Base-by-base conservation (phyloP, 2,888 invertebrate species). In the Bombyx huttoni region DNA sequence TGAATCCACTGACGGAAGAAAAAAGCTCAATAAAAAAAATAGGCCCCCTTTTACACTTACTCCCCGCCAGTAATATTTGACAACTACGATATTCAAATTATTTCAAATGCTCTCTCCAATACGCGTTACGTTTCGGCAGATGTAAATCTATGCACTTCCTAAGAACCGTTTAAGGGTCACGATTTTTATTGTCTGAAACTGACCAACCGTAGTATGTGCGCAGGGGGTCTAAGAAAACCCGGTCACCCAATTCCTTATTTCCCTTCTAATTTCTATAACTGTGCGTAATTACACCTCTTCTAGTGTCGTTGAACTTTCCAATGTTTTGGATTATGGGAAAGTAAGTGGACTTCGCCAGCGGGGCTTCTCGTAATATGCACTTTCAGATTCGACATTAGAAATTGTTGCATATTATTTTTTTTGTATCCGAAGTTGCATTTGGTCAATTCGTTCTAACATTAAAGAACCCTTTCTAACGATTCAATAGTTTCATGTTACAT, bases 161-260 rank as follows among this genome's bases (percentile, higher is more conserved):
- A 71, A 73, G 75, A 70, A 65, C 63, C 64, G 65, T 70, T 70
- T 61, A 68, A 73, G 79, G 78, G 76, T 77, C 76, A 73, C 65
- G 67, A 68, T 58, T 68, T 69, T 57, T 63, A 74, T 88, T 87
- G 86, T 88, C 77, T 84, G 70, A 63, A 79, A 85, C 85, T 88
- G 88, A 88, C 88, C 88, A 82, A 80, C 76, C 83, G 81, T 82
- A 72, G 59, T 58, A 65, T 65, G 74, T 53, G 64, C 60, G 70
- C 68, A 75, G 81, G 87, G 88, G 81, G 76, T 73, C 75, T 65
- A 65, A 67, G 70, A 70, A 73, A 78, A 78, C 72, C 65, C 75
- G 83, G 85, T 85, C 79, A 82, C 83, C 82, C 76, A 81, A 81
- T 79, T 83, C 72, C 81, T 81, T 69, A 73, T 71, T 72, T 78